A percentile compares a stretch with the other conserved stretches of the same genome.
These are phyloP conservation scores for Chaenodraco wilsoni DNA, from an alignment of 2,797 vertebrate genomes.

Conservation along the genomic window DNA sequence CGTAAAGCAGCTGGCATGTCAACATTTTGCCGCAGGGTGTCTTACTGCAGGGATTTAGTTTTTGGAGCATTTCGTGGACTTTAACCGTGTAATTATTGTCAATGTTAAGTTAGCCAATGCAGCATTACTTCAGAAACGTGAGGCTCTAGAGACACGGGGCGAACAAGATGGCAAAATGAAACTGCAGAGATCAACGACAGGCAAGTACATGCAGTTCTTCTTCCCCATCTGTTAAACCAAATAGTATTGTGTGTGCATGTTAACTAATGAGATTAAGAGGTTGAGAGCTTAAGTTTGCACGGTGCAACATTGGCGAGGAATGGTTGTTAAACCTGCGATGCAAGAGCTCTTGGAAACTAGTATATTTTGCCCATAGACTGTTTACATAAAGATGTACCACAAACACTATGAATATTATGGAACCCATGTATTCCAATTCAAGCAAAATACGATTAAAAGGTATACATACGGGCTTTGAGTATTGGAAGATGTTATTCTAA, in stretches of 20 bases:
- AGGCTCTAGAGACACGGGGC: background rate
- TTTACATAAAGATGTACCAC: too few relatives aligned
- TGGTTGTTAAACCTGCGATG: too few relatives aligned
- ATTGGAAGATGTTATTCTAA: background rate
- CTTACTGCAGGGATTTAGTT: background rate
- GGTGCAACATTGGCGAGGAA: background rate
- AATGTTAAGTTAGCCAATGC: too few relatives aligned
- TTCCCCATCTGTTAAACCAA: background rate
- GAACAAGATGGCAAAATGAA: slow-evolving; percentile 37
- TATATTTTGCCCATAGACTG: too few relatives aligned
- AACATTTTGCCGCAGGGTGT: slow-evolving; percentile 36
- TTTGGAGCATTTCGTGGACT: fast-evolving
- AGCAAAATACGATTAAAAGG: too few relatives aligned
- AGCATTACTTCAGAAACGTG: background rate
- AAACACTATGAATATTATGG: too few relatives aligned
- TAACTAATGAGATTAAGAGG: background rate
- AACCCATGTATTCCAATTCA: too few relatives aligned
- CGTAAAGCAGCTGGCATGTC: slow-evolving; percentile 20
- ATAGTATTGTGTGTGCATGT: background rate
- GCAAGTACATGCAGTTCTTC: slow-evolving; percentile 15
- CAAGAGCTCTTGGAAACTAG: too few relatives aligned
- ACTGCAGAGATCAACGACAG: slow-evolving; percentile 7
- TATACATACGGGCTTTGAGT: background rate
- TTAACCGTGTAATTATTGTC: background rate
- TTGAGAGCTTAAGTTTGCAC: background rate